These are phyloP conservation scores for Nyctalus aviator DNA, from an alignment of 2,797 vertebrate species.

Conservation along the genomic window DNA sequence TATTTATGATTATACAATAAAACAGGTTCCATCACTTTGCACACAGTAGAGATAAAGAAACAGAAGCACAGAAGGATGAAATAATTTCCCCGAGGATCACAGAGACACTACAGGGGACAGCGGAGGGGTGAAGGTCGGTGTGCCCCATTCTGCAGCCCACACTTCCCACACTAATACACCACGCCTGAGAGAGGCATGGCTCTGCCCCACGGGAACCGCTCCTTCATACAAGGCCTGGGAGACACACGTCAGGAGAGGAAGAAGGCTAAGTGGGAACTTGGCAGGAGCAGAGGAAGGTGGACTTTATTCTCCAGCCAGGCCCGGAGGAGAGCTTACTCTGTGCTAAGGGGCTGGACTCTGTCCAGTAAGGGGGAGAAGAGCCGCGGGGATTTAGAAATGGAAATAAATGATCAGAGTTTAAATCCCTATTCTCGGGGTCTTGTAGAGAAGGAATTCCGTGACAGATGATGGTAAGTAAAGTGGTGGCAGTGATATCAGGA, in stretches of 20 bases:
- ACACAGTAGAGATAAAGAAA: not conserved
- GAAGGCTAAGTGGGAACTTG: not conserved
- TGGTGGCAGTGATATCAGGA: not conserved
- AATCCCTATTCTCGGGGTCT: not conserved
- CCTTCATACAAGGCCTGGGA: not conserved
- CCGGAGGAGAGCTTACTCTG: not conserved
- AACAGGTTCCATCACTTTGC: not conserved
- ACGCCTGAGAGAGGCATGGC: not conserved
- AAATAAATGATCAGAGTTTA: not conserved
- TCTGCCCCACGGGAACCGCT: not conserved
- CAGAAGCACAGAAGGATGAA: not conserved
- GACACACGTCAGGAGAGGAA: not conserved
- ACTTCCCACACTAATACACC: not conserved
- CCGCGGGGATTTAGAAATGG: not conserved
- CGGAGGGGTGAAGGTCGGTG: not conserved
- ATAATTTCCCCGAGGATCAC: not conserved
- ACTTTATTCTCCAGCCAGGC: not conserved
- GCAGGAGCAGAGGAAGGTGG: not conserved
- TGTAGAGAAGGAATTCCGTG: not conserved
- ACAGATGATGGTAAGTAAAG: not conserved
- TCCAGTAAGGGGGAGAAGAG: not conserved
- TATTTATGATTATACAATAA: not conserved
- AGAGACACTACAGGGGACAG: not conserved
- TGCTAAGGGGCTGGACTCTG: not conserved
- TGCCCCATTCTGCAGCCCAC: not conserved